Percentiles rank a stretch among this genome's conserved stretches.
Evolutionary conservation across 1,140 invertebrate species (phyloP).

Genomic region (Papilio polyxenes): DNA sequence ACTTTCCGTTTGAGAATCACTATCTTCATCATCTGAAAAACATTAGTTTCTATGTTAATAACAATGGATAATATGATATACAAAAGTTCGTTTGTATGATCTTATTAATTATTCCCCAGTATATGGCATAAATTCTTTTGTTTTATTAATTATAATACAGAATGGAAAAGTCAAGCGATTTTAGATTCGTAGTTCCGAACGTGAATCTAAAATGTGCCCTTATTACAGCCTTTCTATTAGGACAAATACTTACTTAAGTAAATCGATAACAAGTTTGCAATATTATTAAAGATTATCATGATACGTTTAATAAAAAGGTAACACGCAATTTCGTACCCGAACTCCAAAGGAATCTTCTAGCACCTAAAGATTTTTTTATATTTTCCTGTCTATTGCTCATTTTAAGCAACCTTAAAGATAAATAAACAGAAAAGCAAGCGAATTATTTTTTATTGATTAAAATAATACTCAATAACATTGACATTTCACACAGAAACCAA

Average conservation of each 20-base stretch:
- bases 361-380: conserved; percentile 60
- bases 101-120: too few species aligned
- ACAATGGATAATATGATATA: neutral
- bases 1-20: conserved; percentile 2
- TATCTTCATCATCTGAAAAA: conserved; percentile 50
- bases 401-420: neutral
- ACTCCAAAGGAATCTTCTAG: conserved; percentile 68
- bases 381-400: conserved; percentile 60
- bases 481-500: too few species aligned
- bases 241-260: too few species aligned
- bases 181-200: too few species aligned
- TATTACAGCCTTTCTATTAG: too few species aligned
- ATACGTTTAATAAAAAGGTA: neutral
- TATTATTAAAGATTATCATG: neutral
- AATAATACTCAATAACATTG: too few species aligned
- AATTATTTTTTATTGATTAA: too few species aligned
- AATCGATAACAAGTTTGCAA: neutral
- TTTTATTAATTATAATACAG: too few species aligned
- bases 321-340: conserved; percentile 53
- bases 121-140: too few species aligned
- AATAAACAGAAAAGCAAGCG: neutral
- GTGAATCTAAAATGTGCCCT: too few species aligned
- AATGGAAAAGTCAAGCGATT: too few species aligned
- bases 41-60: neutral
- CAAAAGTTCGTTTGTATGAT: too few species aligned